These are phyloP conservation scores for Phaonia tiefii DNA, from an alignment of 2,888 invertebrate genomes.

Conservation along the genomic window DNA sequence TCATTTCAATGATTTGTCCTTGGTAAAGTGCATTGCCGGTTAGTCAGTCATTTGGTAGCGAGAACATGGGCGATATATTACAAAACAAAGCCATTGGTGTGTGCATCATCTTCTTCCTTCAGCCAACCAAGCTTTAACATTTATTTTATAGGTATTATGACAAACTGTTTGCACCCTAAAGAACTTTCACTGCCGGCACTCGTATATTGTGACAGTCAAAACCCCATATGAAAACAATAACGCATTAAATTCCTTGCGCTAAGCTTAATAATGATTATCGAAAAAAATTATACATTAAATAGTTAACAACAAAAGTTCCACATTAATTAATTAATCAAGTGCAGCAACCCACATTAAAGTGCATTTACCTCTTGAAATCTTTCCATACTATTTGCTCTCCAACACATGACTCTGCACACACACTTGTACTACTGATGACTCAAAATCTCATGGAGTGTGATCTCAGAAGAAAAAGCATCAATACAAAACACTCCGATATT, in stretches of 20 bases:
- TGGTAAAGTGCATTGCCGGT: constrained; percentile 42
- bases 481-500: constrained; percentile 35
- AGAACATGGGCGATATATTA: too few relatives aligned
- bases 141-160: too few relatives aligned
- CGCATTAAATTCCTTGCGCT: too few relatives aligned
- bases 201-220: too few relatives aligned
- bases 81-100: too few relatives aligned
- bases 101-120: too few relatives aligned
- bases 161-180: too few relatives aligned
- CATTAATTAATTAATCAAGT: neutral
- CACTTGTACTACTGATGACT: neutral
- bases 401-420: constrained; percentile 52
- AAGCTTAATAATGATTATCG: too few relatives aligned
- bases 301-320: neutral
- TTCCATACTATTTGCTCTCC: constrained; percentile 52
- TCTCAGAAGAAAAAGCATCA: constrained; percentile 23
- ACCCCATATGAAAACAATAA: too few relatives aligned
- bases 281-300: too few relatives aligned
- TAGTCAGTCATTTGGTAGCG: neutral
- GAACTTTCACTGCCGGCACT: too few relatives aligned
- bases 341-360: constrained; percentile 41
- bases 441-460: constrained; percentile 27
- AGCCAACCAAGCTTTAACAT: too few relatives aligned
- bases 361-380: constrained; percentile 58
- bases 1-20: constrained; percentile 38